Base-by-base conservation (phyloP, 2,888 invertebrate genomes). In the Cryptocephalus primarius region DNA sequence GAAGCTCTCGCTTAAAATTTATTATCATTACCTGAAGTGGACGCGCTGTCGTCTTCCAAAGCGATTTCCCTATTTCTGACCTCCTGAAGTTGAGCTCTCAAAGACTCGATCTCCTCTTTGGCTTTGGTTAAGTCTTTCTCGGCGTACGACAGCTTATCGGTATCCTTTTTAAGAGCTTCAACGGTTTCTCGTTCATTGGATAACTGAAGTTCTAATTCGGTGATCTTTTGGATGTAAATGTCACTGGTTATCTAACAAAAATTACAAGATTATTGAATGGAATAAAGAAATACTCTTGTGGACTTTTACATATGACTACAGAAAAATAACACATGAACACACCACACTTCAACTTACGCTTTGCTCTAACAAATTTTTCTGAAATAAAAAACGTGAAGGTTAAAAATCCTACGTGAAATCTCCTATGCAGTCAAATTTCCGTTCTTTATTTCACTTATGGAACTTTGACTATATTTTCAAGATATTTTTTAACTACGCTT, bases 51-150 rank as follows among this genome's bases (percentile, higher is more conserved):
- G 36, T 57, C 60, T 53, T 58, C 57, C 45, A 54, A 51, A 12
- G 48, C 48, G 34, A 48, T 38, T 43, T 46, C 73, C 56, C 76
- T 73, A 4, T 75, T 76, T 56, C 75, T 73, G 1, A 76, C 70
- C 52, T 76, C 64, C 55, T 75, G 74, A 46, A 79, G 59, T 55
- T 78, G 76, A 1, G 73, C 72, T 41, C 72, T 74, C 43, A 79
- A 62, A 38, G 71, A 71, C 2, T 76, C 75, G n/a, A 78, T 64
- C 63, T 79, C 76, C 40, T 76, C 76, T 53, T 78, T 78, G 41
- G 79, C 74, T 60, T 77, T 77, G 1, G 79, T 74, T 53, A 83
- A 71, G 50, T 77, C 76, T 60, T 84, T 82, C 48, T 82, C 78
- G 39, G 80, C 72, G 67, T 83, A 83, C n/a, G 80, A 79, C 33